Evolutionary conservation across 1,140 invertebrate species (phyloP), one percentile per base, ranked within the genome.

Genomic region (Belonocnema kinseyi): DNA sequence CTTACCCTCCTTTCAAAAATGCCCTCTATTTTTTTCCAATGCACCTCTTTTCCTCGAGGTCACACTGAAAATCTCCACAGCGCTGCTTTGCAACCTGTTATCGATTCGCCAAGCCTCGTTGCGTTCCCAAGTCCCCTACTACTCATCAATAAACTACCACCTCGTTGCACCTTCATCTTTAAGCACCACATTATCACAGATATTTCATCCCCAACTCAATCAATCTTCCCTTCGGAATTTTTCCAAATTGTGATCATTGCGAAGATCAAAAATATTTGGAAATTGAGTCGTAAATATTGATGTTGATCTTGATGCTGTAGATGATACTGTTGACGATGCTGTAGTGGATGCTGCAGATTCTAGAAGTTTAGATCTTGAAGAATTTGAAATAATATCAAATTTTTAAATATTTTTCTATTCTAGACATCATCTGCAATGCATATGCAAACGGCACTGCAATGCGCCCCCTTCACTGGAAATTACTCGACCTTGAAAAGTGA

Each of bases 61-160:
- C 13, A 61, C 12, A 26, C 58, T 14, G 58, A 61, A 61, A 26
- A 66, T 66, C 26, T 66, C 61, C 26, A 16, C 12, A 40, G 33
- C 61, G 16, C 61, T 66, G 21, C 26, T 66, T 33, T 33, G 26
- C 61, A 40, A 33, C 14, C 13, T 66, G 33, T 40, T 66, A 66
- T 66, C 26, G 61, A 66, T 66, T 66, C 61, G 3, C 40, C 33
- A 14, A 66, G 26, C 3, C 33, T 40, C 33, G 14, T 40, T n/a
- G 26, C 33, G 21, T 66, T 66, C 46, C 58, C 58, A 61, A 61
- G 58, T 61, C 58, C 19, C 14, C 58, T 61, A 61, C 58, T 61
- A 61, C 21, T 66, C 33, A 66, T 40, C 33, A 66, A 66, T 66
- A 66, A 66, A 40, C 61, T 40, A 66, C 14, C 61, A 66, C 26